Evolutionary conservation across 2,113 vertebrate genomes (phyloP).

Genomic region (Suncus etruscus): DNA sequence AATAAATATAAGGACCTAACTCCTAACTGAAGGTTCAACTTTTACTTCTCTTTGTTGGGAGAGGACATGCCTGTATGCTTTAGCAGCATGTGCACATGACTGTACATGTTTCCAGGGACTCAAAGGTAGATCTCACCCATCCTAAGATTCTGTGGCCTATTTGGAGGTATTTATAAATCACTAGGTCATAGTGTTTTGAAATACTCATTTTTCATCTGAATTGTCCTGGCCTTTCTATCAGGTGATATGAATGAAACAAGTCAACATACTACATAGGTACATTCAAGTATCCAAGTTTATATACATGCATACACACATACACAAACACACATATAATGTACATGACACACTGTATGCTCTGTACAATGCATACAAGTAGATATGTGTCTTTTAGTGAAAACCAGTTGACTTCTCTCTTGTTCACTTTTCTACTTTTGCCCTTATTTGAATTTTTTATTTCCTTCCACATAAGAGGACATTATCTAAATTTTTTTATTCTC

Average conservation of each 20-base stretch:
- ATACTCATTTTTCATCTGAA: neutral
- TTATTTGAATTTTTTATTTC: neutral
- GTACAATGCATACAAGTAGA: neutral
- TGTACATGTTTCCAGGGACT: neutral
- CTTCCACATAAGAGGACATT: too few species aligned
- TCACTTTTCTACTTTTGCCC: neutral
- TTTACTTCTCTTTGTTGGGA: too few species aligned
- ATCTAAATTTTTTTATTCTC: neutral
- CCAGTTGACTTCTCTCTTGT: fast-evolving
- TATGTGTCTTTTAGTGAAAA: neutral
- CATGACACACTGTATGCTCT: neutral
- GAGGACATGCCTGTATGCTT: too few species aligned
- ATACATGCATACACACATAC: neutral
- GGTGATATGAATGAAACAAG: neutral
- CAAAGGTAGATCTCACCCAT: neutral
- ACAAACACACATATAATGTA: neutral
- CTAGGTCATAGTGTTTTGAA: neutral
- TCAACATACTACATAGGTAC: neutral
- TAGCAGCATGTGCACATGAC: neutral
- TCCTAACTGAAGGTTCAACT: too few species aligned
- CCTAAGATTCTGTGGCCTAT: neutral
- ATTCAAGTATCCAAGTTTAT: neutral
- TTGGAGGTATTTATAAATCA: neutral
- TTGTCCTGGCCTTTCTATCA: neutral
- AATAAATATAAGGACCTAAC: too few species aligned